Percentiles rank a stretch among this genome's conserved stretches.
Evolutionary conservation across 2,797 vertebrate species (phyloP).

Genomic region (Delichon dasypus): DNA sequence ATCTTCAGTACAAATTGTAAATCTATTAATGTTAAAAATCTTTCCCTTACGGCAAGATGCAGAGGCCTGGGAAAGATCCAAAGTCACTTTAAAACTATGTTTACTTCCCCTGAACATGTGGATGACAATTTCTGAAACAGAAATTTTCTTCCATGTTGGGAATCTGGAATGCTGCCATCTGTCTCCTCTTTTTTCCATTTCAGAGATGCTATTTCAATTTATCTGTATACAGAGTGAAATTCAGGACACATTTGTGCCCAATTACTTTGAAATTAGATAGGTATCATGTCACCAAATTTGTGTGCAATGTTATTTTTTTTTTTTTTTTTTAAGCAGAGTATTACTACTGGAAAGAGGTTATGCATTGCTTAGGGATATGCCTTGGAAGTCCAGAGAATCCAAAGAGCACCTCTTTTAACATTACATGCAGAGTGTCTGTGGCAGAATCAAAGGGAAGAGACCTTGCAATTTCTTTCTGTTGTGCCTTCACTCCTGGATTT

Average conservation of each 20-base stretch:
- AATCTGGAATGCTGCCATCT: neutral
- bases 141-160: neutral
- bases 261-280: neutral
- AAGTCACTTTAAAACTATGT: neutral
- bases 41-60: neutral
- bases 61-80: neutral
- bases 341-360: neutral
- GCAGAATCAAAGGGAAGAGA: neutral
- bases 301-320: neutral
- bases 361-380: rapidly evolving
- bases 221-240: neutral
- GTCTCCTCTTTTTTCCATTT: neutral
- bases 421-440: neutral
- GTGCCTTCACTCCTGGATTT: neutral
- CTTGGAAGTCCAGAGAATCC: neutral
- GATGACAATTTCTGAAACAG: neutral
- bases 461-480: neutral
- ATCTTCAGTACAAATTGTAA: neutral
- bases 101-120: neutral
- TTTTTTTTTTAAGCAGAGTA: neutral
- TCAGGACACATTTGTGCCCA: neutral
- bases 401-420: neutral
- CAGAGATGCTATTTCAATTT: neutral
- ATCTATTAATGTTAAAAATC: neutral
- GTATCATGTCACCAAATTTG: neutral